Percentiles rank a stretch among this genome's conserved stretches.
phyloP scores from a whole-genome alignment of 2,113 vertebrate genomes.

The Theristicus caerulescens region DNA sequence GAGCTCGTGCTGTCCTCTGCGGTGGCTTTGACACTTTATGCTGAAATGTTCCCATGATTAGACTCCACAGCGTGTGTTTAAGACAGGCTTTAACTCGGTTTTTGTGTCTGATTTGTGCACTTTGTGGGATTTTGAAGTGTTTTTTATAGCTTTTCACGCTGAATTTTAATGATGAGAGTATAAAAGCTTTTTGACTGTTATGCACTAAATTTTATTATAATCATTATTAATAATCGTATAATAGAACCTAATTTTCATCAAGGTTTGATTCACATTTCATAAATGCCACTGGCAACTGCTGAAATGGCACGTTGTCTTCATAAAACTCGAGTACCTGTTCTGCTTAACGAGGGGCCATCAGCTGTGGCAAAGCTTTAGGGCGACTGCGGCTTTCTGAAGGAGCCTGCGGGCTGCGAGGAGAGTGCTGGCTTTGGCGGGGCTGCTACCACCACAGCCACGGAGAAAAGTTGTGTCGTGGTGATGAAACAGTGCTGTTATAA shows the following conservation, averaged over 20 bases:
- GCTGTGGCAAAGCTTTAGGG: not conserved
- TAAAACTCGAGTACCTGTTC: not conserved
- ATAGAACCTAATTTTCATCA: constrained; percentile 30
- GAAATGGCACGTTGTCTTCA: not conserved
- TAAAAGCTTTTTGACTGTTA: constrained; percentile 40
- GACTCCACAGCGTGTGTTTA: not conserved
- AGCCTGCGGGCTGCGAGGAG: not conserved
- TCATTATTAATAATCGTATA: not conserved
- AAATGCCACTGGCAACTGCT: not conserved
- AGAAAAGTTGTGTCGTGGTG: not conserved
- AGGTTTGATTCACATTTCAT: not conserved
- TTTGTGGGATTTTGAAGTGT: constrained; percentile 30
- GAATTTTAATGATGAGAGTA: constrained; percentile 16
- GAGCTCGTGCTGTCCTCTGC: not conserved
- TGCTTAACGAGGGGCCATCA: not conserved
- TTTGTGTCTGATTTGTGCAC: not conserved
- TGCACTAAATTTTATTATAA: not conserved
- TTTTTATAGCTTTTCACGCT: not conserved
- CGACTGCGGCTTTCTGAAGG: not conserved
- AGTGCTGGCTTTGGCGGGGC: rapidly evolving
- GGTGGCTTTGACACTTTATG: not conserved
- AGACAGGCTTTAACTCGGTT: not conserved
- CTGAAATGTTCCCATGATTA: not conserved
- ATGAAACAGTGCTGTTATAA: not conserved
- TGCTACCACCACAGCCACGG: not conserved